Conservation (phyloP, 1,140 invertebrate genomes). For the Drosophila pruinosa region DNA sequence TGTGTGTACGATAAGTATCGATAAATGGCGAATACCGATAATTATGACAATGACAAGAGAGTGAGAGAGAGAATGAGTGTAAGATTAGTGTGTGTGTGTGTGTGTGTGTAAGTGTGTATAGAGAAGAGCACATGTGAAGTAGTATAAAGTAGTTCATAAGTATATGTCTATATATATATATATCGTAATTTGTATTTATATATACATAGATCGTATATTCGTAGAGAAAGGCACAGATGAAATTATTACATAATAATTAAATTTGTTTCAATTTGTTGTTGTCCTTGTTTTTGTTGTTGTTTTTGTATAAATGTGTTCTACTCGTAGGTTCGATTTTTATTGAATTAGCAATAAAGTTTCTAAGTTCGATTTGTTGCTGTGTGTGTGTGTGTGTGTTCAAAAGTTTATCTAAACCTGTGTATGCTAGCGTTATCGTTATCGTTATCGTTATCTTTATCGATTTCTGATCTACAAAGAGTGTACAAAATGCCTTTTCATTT, state of each 20-base stretch:
- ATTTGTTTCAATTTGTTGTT: constrained; percentile 41
- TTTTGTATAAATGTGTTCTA: constrained; percentile 23
- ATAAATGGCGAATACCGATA: neutral
- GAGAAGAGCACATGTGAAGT: constrained; percentile 46
- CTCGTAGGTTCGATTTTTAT: too few relatives aligned
- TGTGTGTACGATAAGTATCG: constrained; percentile 5
- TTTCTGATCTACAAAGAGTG: constrained; percentile 65
- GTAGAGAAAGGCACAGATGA: constrained; percentile 78
- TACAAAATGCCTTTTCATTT: constrained; percentile 56
- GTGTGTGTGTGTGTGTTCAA: constrained; percentile 23
- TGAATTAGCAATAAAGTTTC: constrained; percentile 34
- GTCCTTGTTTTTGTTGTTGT: constrained; percentile 19
- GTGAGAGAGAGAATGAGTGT: constrained; percentile 5
- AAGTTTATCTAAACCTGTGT: constrained; percentile 73
- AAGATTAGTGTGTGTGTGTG: neutral
- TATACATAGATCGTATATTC: constrained; percentile 44
- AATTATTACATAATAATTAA: constrained; percentile 76
- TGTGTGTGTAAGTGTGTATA: constrained; percentile 10
- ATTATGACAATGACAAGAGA: neutral
- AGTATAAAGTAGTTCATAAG: constrained; percentile 31
- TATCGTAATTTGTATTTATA: constrained; percentile 26
- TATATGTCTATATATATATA: constrained; percentile 44
- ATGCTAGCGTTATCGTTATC: constrained; percentile 13
- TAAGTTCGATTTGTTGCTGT: constrained; percentile 62
- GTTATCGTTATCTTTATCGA: neutral